These are phyloP conservation scores for Ditula angustiorana DNA, from an alignment of 2,888 invertebrate genomes.

Conservation along the genomic window DNA sequence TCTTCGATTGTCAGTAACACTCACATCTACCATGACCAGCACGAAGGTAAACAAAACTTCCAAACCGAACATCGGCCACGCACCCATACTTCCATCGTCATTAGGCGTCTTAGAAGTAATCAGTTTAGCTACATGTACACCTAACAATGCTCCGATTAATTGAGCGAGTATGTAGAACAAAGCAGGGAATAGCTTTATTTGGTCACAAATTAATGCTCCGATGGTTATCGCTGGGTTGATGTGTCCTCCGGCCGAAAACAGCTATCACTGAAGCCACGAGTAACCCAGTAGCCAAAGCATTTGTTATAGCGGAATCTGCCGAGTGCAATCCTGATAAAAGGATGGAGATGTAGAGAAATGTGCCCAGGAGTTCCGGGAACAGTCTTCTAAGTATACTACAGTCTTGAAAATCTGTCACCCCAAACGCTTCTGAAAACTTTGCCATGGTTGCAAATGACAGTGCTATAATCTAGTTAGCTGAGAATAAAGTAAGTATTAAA, in stretches of 20 bases:
- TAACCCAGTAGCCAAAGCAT: conserved; percentile 12
- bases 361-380: conserved; percentile 12
- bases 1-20: conserved; percentile 2
- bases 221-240: conserved; percentile 56
- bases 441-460: not conserved
- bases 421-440: conserved; percentile 4
- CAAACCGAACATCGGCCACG: conserved; percentile 19
- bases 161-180: conserved; percentile 52
- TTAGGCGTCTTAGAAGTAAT: not conserved
- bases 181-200: conserved; percentile 53
- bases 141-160: conserved; percentile 49
- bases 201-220: conserved; percentile 48
- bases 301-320: not conserved
- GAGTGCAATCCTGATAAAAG: not conserved
- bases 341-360: conserved; percentile 10
- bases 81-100: not conserved
- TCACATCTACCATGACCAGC: conserved; percentile 47
- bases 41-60: conserved; percentile 53
- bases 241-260: conserved; percentile 48
- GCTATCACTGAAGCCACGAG: conserved; percentile 5
- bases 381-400: conserved; percentile 12
- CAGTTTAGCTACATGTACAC: conserved; percentile 38
- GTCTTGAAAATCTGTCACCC: conserved; percentile 6
- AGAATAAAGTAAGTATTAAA: too few species aligned
- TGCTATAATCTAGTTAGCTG: conserved; percentile 5